Conservation (phyloP, 2,113 vertebrate species). For the Cyprinus carpio region DNA sequence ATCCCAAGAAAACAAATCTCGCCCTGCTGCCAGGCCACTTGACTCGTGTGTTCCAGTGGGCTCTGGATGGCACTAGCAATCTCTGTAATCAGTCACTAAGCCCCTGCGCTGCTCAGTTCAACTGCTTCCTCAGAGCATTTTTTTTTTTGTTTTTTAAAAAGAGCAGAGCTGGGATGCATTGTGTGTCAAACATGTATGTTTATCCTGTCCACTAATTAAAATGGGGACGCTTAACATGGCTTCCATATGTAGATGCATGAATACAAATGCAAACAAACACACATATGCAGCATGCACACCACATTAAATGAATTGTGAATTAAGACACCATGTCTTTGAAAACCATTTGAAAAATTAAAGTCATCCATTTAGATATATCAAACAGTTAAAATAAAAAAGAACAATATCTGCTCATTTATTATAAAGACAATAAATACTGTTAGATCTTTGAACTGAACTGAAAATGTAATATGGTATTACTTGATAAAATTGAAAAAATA, state of each 20-base stretch:
- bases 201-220: constrained; percentile 22
- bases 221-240: not conserved
- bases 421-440: not conserved
- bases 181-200: constrained; percentile 20
- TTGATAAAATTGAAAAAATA: not conserved
- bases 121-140: constrained; percentile 2
- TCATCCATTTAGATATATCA: not conserved
- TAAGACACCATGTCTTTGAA: not conserved
- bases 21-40: constrained; percentile 40
- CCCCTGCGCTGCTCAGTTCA: constrained; percentile 30
- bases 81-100: constrained; percentile 40
- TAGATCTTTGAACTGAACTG: not conserved
- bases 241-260: constrained; percentile 11
- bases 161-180: constrained; percentile 18
- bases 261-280: constrained; percentile 26
- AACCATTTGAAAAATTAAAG: not conserved
- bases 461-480: not conserved
- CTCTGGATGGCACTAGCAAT: constrained; percentile 28
- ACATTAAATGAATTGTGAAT: not conserved
- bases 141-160: no score
- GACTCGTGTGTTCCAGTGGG: constrained; percentile 30
- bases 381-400: not conserved
- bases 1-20: constrained; percentile 50
- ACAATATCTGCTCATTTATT: not conserved
- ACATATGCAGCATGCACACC: not conserved